Evolutionary conservation across 2,888 invertebrate genomes (phyloP).

Genomic region (Bombyx huttoni): DNA sequence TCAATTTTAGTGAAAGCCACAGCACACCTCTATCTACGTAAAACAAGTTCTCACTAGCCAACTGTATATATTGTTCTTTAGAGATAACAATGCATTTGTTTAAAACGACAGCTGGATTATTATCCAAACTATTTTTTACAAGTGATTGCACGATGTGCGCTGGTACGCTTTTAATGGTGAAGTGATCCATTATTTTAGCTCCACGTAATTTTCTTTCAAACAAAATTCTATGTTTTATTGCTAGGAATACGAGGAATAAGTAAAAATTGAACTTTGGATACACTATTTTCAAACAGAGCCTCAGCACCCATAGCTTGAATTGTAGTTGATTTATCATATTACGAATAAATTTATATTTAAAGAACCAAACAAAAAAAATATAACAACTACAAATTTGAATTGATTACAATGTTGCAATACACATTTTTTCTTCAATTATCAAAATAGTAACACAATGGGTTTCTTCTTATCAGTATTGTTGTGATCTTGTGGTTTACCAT

Average conservation of each 20-base stretch:
- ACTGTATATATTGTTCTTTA: conserved; percentile 45
- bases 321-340: conserved; percentile 46
- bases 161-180: conserved; percentile 35
- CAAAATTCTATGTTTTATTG: conserved; percentile 52
- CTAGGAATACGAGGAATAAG: conserved; percentile 51
- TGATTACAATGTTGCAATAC: too few species aligned
- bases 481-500: too few species aligned
- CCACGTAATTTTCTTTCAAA: conserved; percentile 19
- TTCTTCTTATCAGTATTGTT: too few species aligned
- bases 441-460: too few species aligned
- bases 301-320: conserved; percentile 54
- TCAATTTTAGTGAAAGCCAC: conserved; percentile 50
- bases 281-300: conserved; percentile 55
- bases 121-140: conserved; percentile 30
- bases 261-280: conserved; percentile 62
- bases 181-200: conserved; percentile 31
- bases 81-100: conserved; percentile 54
- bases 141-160: conserved; percentile 25
- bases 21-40: conserved; percentile 56
- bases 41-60: conserved; percentile 57
- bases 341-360: conserved; percentile 3
- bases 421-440: too few species aligned
- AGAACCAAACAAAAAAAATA: neutral
- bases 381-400: neutral
- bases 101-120: conserved; percentile 31